These are phyloP conservation scores for Hippocampus barbouri DNA, from an alignment of 2,113 vertebrate species.

Conservation along the genomic window DNA sequence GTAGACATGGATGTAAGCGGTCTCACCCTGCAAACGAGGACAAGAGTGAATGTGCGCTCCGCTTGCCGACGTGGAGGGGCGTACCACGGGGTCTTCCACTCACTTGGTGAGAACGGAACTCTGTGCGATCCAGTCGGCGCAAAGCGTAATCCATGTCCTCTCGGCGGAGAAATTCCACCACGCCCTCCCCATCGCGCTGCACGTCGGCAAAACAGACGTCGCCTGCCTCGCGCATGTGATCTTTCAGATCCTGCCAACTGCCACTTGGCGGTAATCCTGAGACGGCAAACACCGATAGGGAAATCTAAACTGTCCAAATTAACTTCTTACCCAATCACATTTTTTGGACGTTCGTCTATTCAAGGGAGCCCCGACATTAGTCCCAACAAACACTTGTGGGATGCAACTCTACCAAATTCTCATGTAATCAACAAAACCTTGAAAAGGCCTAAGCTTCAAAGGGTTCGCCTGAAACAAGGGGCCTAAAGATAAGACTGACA, in stretches of 20 bases:
- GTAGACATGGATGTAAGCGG: constrained; percentile 83
- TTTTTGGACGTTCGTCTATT: not conserved
- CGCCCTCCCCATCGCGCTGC: constrained; percentile 80
- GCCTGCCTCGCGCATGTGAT: constrained; percentile 82
- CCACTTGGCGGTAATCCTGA: constrained; percentile 80
- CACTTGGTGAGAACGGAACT: constrained; percentile 82
- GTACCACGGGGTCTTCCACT: constrained; percentile 27
- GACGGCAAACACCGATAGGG: constrained; percentile 2
- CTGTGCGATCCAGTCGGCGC: constrained; percentile 79
- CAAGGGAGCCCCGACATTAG: not conserved
- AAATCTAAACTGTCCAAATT: not conserved
- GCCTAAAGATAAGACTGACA: constrained; percentile 10
- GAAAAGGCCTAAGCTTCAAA: not conserved
- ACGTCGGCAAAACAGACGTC: constrained; percentile 84
- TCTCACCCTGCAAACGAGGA: constrained; percentile 77
- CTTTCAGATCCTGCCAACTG: constrained; percentile 90
- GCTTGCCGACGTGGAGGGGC: too few relatives aligned
- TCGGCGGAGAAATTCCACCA: constrained; percentile 83
- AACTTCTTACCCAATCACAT: not conserved
- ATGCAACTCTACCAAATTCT: not conserved
- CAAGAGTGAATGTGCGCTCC: not conserved
- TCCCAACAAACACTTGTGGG: not conserved
- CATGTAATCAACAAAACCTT: not conserved
- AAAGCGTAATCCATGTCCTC: constrained; percentile 85
- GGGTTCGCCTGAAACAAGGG: not conserved